Percentiles rank a stretch among this genome's conserved stretches.
Evolutionary conservation across 2,888 invertebrate species (phyloP).

Genomic region (Elaeidobius kamerunicus): DNA sequence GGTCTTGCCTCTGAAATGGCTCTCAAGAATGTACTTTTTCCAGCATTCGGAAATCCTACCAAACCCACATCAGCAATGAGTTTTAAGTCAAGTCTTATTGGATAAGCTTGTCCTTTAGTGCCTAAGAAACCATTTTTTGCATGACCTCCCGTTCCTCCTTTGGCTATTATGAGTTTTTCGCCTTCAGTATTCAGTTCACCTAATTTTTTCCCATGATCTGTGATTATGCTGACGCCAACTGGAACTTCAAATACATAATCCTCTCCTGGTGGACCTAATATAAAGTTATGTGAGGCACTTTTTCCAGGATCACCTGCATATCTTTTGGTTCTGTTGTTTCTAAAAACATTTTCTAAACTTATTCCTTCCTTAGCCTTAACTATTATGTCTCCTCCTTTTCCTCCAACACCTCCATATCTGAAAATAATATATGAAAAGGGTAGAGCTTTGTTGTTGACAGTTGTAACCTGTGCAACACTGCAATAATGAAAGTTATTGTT

Average conservation of each 20-base stretch:
- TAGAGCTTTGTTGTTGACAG: background rate
- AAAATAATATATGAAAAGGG: background rate
- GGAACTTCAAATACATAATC: slow-evolving; percentile 75
- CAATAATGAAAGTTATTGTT: too few species aligned
- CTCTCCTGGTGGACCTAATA: slow-evolving; percentile 72
- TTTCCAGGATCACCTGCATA: slow-evolving; percentile 68
- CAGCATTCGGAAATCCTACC: slow-evolving; percentile 90
- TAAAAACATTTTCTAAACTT: slow-evolving; percentile 55
- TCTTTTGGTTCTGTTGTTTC: slow-evolving; percentile 56
- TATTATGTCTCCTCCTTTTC: slow-evolving; percentile 85
- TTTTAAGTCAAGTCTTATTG: slow-evolving; percentile 81
- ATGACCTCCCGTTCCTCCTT: slow-evolving; percentile 82
- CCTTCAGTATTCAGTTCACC: slow-evolving; percentile 72
- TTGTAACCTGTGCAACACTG: too few species aligned
- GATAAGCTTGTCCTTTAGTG: slow-evolving; percentile 65
- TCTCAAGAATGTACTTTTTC: slow-evolving; percentile 85
- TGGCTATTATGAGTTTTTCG: slow-evolving; percentile 67
- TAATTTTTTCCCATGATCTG: slow-evolving; percentile 62
- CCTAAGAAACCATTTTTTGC: slow-evolving; percentile 75
- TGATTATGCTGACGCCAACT: slow-evolving; percentile 71
- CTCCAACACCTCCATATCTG: slow-evolving; percentile 86
- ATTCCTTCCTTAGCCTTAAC: slow-evolving; percentile 63
- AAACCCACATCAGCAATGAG: slow-evolving; percentile 91
- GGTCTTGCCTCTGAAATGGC: slow-evolving; percentile 85
- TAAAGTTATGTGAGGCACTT: slow-evolving; percentile 69